Conservation (phyloP, 1,140 invertebrate species). For the Rhyacophila brunnea region DNA sequence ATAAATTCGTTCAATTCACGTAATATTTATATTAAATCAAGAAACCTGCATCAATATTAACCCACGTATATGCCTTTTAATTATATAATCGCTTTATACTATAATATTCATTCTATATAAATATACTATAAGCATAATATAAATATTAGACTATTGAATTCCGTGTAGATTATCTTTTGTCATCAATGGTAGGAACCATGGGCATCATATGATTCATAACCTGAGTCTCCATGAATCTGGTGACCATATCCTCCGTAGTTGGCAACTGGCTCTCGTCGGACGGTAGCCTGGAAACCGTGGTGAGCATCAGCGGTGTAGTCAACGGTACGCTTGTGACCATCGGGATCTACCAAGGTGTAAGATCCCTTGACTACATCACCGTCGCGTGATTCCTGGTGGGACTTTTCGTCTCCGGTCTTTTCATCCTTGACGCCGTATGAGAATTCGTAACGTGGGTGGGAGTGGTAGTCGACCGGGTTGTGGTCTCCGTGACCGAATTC, state of each 20-base stretch:
- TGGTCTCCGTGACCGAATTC: constrained; percentile 31
- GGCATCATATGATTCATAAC: not conserved
- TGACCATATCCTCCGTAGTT: constrained; percentile 10
- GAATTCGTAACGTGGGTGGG: constrained; percentile 37
- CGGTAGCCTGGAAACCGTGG: constrained; percentile 51
- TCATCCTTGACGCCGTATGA: constrained; percentile 39
- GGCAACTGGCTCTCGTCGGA: constrained; percentile 43
- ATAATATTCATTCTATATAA: too few species aligned
- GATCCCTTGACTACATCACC: constrained; percentile 42
- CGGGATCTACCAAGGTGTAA: constrained; percentile 51
- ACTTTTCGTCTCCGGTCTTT: constrained; percentile 41
- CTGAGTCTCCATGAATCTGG: not conserved
- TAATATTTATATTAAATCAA: too few species aligned
- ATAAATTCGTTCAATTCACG: too few species aligned
- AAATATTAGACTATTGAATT: too few species aligned
- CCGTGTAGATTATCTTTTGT: too few species aligned
- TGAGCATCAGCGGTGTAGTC: constrained; percentile 51
- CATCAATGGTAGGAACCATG: constrained; percentile 21
- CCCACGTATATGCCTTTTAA: too few species aligned
- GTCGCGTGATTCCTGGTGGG: constrained; percentile 40
- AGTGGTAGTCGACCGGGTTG: constrained; percentile 26
- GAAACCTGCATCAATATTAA: too few species aligned
- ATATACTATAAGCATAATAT: too few species aligned
- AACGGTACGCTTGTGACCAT: constrained; percentile 51
- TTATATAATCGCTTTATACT: too few species aligned